Evolutionary conservation across 2,888 invertebrate species (phyloP).

Genomic region (Patella ulyssiponensis): DNA sequence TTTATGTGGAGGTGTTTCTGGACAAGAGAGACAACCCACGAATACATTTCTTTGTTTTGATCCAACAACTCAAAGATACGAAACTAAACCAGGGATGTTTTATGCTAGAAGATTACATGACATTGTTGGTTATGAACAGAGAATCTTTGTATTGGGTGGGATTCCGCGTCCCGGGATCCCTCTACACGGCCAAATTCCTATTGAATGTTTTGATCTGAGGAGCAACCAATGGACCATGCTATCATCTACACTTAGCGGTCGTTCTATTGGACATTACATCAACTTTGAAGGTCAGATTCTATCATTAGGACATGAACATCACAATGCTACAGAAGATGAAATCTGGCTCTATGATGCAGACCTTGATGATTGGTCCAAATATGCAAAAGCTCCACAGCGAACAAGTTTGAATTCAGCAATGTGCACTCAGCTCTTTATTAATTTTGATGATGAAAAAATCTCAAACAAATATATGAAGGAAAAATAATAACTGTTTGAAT

Average conservation of each 20-base stretch:
- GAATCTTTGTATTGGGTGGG: conserved; percentile 68
- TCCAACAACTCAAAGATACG: conserved; percentile 60
- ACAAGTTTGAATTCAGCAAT: conserved; percentile 66
- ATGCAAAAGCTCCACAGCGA: conserved; percentile 65
- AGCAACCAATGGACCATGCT: conserved; percentile 70
- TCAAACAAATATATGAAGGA: conserved; percentile 59
- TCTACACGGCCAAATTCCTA: conserved; percentile 68
- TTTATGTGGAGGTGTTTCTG: conserved; percentile 67
- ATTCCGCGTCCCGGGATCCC: conserved; percentile 66
- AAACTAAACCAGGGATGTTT: conserved; percentile 64
- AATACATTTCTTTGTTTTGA: conserved; percentile 62
- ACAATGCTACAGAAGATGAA: conserved; percentile 69
- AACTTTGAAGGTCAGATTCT: conserved; percentile 62
- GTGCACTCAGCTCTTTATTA: conserved; percentile 61
- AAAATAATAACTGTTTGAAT: conserved; percentile 43
- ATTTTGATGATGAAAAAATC: conserved; percentile 69
- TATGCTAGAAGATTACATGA: conserved; percentile 69
- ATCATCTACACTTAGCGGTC: conserved; percentile 67
- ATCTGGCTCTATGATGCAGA: conserved; percentile 67
- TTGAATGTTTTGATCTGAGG: conserved; percentile 64
- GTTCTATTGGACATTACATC: conserved; percentile 70
- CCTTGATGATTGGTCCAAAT: conserved; percentile 63
- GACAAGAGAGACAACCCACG: conserved; percentile 63
- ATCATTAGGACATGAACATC: conserved; percentile 69
- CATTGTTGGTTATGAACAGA: conserved; percentile 60